Evolutionary conservation across 2,888 invertebrate genomes (phyloP), one percentile per base, ranked within the genome.

Genomic region (Agriopis marginaria): DNA sequence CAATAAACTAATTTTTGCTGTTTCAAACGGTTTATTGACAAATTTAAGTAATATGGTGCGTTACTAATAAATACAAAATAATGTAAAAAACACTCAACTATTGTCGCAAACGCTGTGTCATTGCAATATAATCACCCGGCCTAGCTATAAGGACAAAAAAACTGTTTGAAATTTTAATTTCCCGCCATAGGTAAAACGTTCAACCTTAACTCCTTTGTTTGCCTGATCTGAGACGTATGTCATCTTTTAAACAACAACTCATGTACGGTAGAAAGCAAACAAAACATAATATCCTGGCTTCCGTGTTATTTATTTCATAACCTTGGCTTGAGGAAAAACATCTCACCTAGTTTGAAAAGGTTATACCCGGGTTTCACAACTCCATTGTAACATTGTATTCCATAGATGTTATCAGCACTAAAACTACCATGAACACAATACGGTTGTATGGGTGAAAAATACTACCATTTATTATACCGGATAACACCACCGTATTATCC

Each of bases 371-470:
- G 8, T 4, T 50, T 7, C 11, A 32, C 32, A 53, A 53, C 53
- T 23, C 23, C 32, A 23, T 53, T 11, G 32, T 32, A 12, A 53
- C 53, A 32, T 53, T 53, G 12, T 23, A 50, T 23, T 32, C 32
- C 53, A 39, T 12, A 32, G 32, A 53, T 32, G 12, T 32, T 12
- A 14, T 53, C 32, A 32, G 12, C 10, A 7, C 10, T 17, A 12
- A 50, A 23, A 23, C 12, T 7, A 8, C 8, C 12, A 12, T 23
- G n/a, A 51, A 23, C 23, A 23, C 23, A 5, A 1, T 5, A 12
- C 53, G 12, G 32, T 32, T 54, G 55, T 42, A 14, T 42, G 42
- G 42, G 42, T 42, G 55, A 56, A 56, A 56, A 56, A 42, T 9
- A 56, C 55, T 17, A 42, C 14, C 42, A 56, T 56, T 42, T 42